phyloP scores from a whole-genome alignment of 2,888 invertebrate species.

The Nymphalis c-album region DNA sequence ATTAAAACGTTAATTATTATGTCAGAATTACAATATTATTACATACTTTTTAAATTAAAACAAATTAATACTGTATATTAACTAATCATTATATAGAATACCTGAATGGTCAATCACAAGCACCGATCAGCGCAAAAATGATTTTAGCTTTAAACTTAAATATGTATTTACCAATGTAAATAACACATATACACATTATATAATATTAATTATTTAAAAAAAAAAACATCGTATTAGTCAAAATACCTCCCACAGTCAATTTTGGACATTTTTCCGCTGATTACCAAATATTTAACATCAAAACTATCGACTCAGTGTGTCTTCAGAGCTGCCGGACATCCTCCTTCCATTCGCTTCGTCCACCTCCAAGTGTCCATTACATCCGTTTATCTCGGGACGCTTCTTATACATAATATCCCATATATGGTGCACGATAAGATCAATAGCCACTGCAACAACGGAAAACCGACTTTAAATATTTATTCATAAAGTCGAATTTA shows the following conservation, averaged over 20 bases:
- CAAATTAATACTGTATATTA: too few relatives aligned
- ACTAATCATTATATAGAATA: neutral
- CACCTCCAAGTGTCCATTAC: constrained; percentile 64
- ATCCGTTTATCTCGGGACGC: constrained; percentile 62
- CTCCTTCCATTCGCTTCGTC: constrained; percentile 61
- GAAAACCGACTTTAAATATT: constrained; percentile 66
- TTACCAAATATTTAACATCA: neutral
- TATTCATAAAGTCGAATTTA: constrained; percentile 36
- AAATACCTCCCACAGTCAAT: constrained; percentile 3
- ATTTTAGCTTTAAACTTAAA: neutral
- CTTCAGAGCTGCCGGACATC: constrained; percentile 75
- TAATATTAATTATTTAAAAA: neutral
- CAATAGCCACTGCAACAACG: constrained; percentile 98
- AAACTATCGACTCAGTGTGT: constrained; percentile 77
- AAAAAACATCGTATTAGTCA: neutral
- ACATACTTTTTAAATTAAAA: too few relatives aligned
- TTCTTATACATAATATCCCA: constrained; percentile 93
- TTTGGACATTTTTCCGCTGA: neutral
- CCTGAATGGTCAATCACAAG: neutral
- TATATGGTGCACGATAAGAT: constrained; percentile 99
- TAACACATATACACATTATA: constrained; percentile 13
- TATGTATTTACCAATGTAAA: neutral
- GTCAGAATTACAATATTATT: too few relatives aligned
- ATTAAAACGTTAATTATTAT: too few relatives aligned
- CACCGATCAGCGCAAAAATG: neutral